phyloP scores from a whole-genome alignment of 1,140 invertebrate species.

The Lordiphosa collinella region DNA sequence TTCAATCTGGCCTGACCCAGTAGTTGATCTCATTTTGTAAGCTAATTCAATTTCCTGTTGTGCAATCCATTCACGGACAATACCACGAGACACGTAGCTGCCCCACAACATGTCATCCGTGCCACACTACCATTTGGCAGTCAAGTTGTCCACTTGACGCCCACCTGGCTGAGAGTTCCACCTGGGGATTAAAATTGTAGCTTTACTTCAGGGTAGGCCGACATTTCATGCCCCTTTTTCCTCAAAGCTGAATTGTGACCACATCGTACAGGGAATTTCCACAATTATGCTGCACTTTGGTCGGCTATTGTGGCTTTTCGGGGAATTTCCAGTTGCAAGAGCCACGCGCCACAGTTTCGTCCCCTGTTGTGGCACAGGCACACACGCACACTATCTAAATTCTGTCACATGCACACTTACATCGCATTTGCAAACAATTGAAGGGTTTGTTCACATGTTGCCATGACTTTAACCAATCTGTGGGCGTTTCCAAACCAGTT shows the following conservation, averaged over 20 bases:
- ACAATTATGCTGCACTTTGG: conserved; percentile 7
- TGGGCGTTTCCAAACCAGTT: conserved; percentile 62
- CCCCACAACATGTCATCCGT: conserved; percentile 12
- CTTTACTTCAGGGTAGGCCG: background rate
- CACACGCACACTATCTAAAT: background rate
- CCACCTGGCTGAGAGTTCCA: background rate
- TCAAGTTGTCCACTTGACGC: background rate
- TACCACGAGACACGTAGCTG: conserved; percentile 6
- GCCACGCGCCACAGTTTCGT: background rate
- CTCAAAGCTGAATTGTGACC: background rate
- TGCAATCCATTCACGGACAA: conserved; percentile 3
- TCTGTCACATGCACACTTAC: background rate
- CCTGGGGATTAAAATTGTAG: conserved; percentile 15
- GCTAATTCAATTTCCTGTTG: conserved; percentile 22
- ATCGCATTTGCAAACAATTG: conserved; percentile 1
- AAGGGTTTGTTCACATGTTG: conserved; percentile 65
- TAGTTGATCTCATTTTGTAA: background rate
- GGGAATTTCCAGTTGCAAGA: conserved; percentile 17
- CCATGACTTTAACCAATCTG: conserved; percentile 40
- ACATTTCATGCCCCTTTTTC: background rate
- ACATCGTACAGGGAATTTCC: conserved; percentile 22
- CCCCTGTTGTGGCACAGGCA: no score
- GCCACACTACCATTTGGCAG: conserved; percentile 15
- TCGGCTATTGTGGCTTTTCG: conserved; percentile 1
- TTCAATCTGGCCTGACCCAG: conserved; percentile 1